A percentile compares a stretch with the other conserved stretches of the same genome.
phyloP scores from a whole-genome alignment of 1,140 invertebrate genomes.

The Holotrichia oblita region DNA sequence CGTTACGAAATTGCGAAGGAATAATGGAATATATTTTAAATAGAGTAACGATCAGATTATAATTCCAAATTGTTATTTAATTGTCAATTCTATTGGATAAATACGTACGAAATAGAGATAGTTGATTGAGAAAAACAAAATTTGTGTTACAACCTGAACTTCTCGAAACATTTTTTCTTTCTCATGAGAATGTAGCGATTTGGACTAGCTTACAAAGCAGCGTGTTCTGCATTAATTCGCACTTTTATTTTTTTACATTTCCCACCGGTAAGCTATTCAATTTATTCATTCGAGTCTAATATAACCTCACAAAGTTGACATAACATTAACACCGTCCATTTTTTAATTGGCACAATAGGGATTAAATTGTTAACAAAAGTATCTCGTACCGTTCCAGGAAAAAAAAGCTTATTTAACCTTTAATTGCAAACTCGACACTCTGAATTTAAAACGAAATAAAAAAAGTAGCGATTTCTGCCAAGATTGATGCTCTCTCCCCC shows the following conservation, averaged over 20 bases:
- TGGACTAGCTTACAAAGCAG: too few relatives aligned
- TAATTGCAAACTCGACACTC: constrained; percentile 31
- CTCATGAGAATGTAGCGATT: too few relatives aligned
- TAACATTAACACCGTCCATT: background rate
- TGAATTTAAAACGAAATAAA: constrained; percentile 21
- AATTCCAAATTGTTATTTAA: too few relatives aligned
- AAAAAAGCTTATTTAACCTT: constrained; percentile 12
- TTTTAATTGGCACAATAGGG: constrained; percentile 25
- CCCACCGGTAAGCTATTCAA: background rate
- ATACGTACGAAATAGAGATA: too few relatives aligned
- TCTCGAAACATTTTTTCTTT: too few relatives aligned
- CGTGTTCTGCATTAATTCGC: too few relatives aligned
- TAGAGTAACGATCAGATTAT: too few relatives aligned
- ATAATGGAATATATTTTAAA: too few relatives aligned
- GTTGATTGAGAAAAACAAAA: too few relatives aligned
- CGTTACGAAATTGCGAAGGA: background rate
- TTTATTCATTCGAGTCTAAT: background rate
- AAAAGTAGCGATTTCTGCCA: background rate
- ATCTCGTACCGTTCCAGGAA: background rate
- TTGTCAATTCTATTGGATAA: too few relatives aligned
- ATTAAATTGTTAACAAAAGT: constrained; percentile 17
- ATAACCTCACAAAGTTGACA: background rate
- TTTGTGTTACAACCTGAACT: too few relatives aligned
- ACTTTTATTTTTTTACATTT: too few relatives aligned
- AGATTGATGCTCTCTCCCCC: constrained; percentile 1